These are phyloP conservation scores for Anoura caudifer DNA, from an alignment of 2,113 vertebrate species.

Conservation along the genomic window DNA sequence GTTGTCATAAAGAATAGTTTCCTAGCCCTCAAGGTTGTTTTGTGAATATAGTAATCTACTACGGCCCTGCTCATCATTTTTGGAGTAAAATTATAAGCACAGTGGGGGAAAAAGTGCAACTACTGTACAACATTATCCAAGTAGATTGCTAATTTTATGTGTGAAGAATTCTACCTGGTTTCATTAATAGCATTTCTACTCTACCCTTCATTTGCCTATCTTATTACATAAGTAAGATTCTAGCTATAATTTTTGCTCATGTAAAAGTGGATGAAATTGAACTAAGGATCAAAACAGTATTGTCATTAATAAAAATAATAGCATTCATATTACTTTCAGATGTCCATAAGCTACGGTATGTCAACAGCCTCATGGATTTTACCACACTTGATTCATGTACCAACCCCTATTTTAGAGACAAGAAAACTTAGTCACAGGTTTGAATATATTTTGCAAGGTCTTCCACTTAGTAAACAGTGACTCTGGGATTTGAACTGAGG, in stretches of 20 bases:
- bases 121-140: neutral
- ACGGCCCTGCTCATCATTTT: neutral
- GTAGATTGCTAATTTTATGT: neutral
- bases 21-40: neutral
- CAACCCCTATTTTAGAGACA: neutral
- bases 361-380: neutral
- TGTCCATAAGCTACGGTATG: neutral
- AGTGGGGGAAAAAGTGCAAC: rapidly evolving
- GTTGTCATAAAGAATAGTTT: neutral
- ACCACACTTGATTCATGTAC: neutral
- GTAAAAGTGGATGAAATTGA: slow-evolving; percentile 11
- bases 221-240: neutral
- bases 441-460: neutral
- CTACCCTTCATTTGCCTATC: neutral
- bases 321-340: neutral
- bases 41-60: neutral
- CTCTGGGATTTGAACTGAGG: neutral
- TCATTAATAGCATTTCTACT: neutral
- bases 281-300: neutral
- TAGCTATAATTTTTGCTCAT: neutral
- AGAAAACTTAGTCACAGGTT: neutral
- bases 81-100: neutral
- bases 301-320: neutral
- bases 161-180: neutral
- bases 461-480: neutral